Percentiles rank a stretch among this genome's conserved stretches.
Evolutionary conservation across 2,113 vertebrate species (phyloP).

Genomic region (Trogon melanurus): DNA sequence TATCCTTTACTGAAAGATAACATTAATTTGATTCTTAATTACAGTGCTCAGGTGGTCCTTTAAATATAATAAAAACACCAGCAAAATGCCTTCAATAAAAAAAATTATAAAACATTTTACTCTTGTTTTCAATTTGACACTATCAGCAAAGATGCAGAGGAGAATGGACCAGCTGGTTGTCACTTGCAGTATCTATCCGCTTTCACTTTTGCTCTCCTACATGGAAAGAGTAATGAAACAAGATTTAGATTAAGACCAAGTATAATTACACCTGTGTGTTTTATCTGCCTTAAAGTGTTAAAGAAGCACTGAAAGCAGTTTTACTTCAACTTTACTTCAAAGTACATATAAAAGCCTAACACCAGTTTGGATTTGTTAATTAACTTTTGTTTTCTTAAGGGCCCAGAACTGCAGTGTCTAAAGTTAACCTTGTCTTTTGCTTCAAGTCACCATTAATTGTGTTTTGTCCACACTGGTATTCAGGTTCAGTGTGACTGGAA

Average conservation of each 20-base stretch:
- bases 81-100: slow-evolving; percentile 60
- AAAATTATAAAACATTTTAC: slow-evolving; percentile 8
- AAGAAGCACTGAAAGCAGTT: neutral
- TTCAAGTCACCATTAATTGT: neutral
- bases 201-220: slow-evolving; percentile 96
- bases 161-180: slow-evolving; percentile 18
- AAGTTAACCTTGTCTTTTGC: neutral
- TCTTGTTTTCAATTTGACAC: neutral
- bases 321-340: neutral
- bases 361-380: neutral
- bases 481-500: neutral
- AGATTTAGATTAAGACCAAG: neutral
- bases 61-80: neutral
- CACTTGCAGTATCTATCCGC: slow-evolving; percentile 97
- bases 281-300: neutral
- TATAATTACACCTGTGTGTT: neutral
- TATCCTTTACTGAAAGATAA: neutral
- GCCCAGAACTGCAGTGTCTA: neutral
- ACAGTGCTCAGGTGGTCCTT: neutral
- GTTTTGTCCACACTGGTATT: neutral
- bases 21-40: neutral
- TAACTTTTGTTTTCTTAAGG: neutral
- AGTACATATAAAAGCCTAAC: neutral
- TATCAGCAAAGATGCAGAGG: neutral
- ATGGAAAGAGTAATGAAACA: slow-evolving; percentile 40